Conservation (phyloP, 2,113 vertebrate species). For the Thamnophis sirtalis region DNA sequence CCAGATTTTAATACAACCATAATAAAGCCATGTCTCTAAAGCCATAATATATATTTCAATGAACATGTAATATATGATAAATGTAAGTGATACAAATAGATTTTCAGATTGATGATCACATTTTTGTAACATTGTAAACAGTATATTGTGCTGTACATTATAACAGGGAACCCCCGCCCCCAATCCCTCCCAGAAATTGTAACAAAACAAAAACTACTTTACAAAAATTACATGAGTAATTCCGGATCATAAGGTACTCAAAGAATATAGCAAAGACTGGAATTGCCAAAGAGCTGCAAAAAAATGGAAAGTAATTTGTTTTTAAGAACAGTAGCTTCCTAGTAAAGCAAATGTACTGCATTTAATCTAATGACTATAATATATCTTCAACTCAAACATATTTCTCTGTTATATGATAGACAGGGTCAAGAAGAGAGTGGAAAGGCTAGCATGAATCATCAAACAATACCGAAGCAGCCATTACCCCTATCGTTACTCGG, state of each 20-base stretch:
- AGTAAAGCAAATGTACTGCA: not conserved
- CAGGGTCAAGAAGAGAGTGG: not conserved
- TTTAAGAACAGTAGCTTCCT: not conserved
- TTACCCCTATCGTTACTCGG: not conserved
- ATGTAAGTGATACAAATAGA: not conserved
- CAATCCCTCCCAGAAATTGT: not conserved
- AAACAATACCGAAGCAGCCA: not conserved
- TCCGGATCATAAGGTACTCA: not conserved
- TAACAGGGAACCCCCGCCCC: no score
- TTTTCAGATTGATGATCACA: not conserved
- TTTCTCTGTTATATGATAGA: conserved; percentile 2
- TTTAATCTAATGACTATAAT: not conserved
- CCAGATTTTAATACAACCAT: not conserved
- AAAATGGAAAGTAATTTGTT: not conserved
- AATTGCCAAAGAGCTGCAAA: not conserved
- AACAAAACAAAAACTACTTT: not conserved
- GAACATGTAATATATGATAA: not conserved
- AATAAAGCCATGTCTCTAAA: no score
- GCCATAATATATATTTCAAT: not conserved
- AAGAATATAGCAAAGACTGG: not conserved
- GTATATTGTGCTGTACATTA: not conserved
- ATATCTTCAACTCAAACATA: not conserved
- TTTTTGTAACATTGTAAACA: not conserved
- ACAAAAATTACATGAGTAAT: not conserved
- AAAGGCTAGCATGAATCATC: conserved; percentile 1